phyloP scores from a whole-genome alignment of 2,888 invertebrate genomes.

The Penaeus monodon region DNA sequence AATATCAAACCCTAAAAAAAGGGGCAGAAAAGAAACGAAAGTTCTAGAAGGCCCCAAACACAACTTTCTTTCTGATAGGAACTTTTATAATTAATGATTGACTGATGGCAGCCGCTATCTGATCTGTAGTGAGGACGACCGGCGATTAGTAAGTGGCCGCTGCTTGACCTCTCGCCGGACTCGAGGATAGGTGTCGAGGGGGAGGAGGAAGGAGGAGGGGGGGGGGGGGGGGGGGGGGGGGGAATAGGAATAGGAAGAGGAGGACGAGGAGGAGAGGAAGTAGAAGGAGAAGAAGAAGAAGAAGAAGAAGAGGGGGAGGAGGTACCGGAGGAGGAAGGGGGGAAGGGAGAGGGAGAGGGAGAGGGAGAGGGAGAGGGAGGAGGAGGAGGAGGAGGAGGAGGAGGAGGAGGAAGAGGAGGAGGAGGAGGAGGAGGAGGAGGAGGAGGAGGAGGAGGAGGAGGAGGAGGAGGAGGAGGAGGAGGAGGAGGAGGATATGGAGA shows the following conservation, averaged over 20 bases:
- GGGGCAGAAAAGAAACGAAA: too few relatives aligned
- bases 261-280: neutral
- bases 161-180: too few relatives aligned
- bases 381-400: neutral
- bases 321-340: neutral
- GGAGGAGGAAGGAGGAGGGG: neutral
- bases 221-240: too few relatives aligned
- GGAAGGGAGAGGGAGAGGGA: neutral
- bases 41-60: too few relatives aligned
- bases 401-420: neutral
- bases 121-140: too few relatives aligned
- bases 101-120: too few relatives aligned
- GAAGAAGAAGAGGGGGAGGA: neutral
- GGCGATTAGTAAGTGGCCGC: too few relatives aligned
- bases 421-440: neutral
- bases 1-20: too few relatives aligned
- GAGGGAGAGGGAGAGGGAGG: neutral
- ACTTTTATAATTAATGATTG: too few relatives aligned
- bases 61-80: too few relatives aligned
- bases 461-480: neutral
- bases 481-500: neutral
- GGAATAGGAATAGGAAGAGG: neutral
- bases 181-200: too few relatives aligned
- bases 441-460: neutral
- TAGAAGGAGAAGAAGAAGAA: neutral